A percentile compares a stretch with the other conserved stretches of the same genome.
Conservation (phyloP, 1,140 invertebrate species). For the Meloidogyne exigua region DNA sequence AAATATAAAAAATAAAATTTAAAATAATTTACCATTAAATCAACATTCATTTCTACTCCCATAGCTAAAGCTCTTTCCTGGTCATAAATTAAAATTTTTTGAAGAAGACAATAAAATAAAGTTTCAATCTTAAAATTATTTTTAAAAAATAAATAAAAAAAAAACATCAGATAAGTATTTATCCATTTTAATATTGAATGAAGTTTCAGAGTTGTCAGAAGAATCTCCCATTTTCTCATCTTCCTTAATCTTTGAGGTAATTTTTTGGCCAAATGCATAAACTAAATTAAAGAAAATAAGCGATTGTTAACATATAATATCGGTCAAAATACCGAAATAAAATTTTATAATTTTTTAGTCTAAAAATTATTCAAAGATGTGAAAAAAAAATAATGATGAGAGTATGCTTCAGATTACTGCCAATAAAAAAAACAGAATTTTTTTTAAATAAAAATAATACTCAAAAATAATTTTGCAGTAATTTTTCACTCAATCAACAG, state of each 20-base stretch:
- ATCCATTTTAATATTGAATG: constrained; percentile 18
- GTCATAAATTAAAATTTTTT: constrained; percentile 41
- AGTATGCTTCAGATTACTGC: too few relatives aligned
- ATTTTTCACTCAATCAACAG: too few relatives aligned
- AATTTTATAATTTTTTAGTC: too few relatives aligned
- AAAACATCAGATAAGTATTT: constrained; percentile 25
- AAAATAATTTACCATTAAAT: constrained; percentile 33
- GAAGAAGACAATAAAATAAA: constrained; percentile 47
- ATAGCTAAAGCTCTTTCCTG: constrained; percentile 31
- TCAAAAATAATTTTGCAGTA: too few relatives aligned
- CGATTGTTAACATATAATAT: too few relatives aligned
- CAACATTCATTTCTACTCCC: constrained; percentile 28
- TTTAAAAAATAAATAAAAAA: not conserved
- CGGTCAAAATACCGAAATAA: too few relatives aligned
- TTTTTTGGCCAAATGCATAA: constrained; percentile 8
- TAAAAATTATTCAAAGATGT: too few relatives aligned
- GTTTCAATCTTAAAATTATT: constrained; percentile 27
- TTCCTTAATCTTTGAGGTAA: constrained; percentile 8
- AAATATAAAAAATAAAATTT: constrained; percentile 17
- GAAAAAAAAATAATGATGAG: too few relatives aligned
- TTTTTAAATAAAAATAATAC: too few relatives aligned
- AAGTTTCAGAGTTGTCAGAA: constrained; percentile 13
- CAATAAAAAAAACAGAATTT: too few relatives aligned
- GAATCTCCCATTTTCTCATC: not conserved
- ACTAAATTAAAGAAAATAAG: constrained; percentile 24